Base-by-base conservation (phyloP, 1,140 invertebrate genomes). In the Nasonia longicornis region DNA sequence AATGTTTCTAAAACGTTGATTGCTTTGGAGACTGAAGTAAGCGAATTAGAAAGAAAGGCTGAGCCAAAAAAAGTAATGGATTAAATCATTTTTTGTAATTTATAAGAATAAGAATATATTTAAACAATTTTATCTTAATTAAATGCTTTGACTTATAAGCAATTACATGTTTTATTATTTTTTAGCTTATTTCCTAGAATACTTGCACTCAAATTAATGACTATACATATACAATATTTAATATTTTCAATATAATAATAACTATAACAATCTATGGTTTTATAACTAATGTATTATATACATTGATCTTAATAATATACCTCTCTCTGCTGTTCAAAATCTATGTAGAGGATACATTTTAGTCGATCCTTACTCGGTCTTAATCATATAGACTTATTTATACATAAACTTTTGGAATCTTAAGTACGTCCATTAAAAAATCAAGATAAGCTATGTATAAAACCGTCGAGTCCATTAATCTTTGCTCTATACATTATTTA, bases 141-240 rank as follows among this genome's bases (percentile, higher is more conserved):
- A 82, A 82, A 82, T 79, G 73, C 64, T 74, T 79, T 73, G 26
- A 69, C 67, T 67, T 82, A 82, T 72, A 42, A 64, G 38, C 42
- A 78, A 82, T 79, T 82, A 82, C 70, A 82, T 82, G 63, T 82
- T 87, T 88, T 87, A 86, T 85, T 86, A 84, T 85, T 85, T 7
- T 80, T 85, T 87, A 86, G 83, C 86, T 88, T 89, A 88, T 79
- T 38, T 81, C 87, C 87, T 89, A 89, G 89, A 90, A 90, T 89
- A 89, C 84, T 87, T 87, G 86, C 83, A 84, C 83, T 87, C 87
- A 86, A 82, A 86, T 86, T 86, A 86, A 82, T 86, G 84, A 87
- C 86, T 90, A 89, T 86, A 86, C 85, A 86, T 87, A 88, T 82
- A 87, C 86, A 82, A 86, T 88, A 86, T 87, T 79, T 83, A 82